Evolutionary conservation across 2,888 invertebrate species (phyloP).

Genomic region (Drosophila dives): DNA sequence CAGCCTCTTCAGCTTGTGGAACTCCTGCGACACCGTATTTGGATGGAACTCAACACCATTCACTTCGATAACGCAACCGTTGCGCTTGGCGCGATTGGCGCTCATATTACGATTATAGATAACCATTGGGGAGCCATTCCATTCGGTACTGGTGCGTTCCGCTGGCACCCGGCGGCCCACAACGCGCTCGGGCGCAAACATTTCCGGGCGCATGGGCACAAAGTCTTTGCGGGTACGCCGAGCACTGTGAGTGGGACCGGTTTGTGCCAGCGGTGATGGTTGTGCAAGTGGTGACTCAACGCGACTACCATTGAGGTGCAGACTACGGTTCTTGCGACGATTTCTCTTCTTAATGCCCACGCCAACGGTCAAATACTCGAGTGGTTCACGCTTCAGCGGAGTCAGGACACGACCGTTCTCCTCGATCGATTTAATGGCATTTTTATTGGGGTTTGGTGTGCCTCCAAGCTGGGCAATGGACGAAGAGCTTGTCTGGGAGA

Average conservation of each 20-base stretch:
- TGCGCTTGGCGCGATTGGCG: constrained; percentile 63
- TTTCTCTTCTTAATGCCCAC: constrained; percentile 90
- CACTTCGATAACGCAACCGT: constrained; percentile 73
- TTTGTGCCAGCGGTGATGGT: constrained; percentile 85
- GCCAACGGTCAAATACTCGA: constrained; percentile 90
- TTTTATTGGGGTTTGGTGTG: constrained; percentile 22
- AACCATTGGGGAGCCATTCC: constrained; percentile 90
- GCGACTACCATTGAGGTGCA: constrained; percentile 86
- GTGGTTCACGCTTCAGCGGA: constrained; percentile 89
- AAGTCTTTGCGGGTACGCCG: constrained; percentile 85
- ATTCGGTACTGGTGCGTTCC: constrained; percentile 82
- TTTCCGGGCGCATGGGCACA: constrained; percentile 56
- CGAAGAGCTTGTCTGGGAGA: constrained; percentile 58
- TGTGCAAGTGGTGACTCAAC: constrained; percentile 86
- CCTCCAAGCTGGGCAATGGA: constrained; percentile 52
- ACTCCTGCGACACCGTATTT: constrained; percentile 92
- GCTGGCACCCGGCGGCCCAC: constrained; percentile 29
- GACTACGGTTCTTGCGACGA: constrained; percentile 88
- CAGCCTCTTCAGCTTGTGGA: constrained; percentile 91
- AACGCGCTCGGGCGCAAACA: constrained; percentile 51
- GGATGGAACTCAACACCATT: constrained; percentile 86
- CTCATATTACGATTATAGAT: constrained; percentile 87
- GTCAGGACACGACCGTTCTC: constrained; percentile 86
- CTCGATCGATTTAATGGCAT: constrained; percentile 66
- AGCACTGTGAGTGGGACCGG: constrained; percentile 85